Percentiles rank a stretch among this genome's conserved stretches.
Conservation (phyloP, 2,113 vertebrate genomes). For the Anolis sagrei region DNA sequence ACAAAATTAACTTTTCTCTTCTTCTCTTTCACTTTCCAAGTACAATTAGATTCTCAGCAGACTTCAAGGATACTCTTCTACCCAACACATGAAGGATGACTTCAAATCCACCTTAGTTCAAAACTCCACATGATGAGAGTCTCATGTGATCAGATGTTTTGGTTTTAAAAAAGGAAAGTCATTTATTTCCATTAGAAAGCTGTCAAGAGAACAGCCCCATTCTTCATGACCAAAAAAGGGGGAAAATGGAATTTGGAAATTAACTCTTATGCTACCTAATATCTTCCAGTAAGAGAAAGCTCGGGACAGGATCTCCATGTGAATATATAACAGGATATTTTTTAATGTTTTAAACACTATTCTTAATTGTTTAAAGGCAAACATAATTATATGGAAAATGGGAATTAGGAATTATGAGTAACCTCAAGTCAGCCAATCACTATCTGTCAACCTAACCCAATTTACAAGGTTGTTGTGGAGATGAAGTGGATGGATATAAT, state of each 20-base stretch:
- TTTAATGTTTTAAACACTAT: neutral
- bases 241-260: slow-evolving; percentile 1
- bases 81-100: slow-evolving; percentile 8
- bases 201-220: slow-evolving; percentile 20
- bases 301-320: neutral
- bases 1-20: neutral
- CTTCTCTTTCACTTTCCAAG: neutral
- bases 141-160: slow-evolving; percentile 31
- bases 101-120: slow-evolving; percentile 29
- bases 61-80: slow-evolving; percentile 16
- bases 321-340: neutral
- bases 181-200: slow-evolving; percentile 42
- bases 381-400: neutral
- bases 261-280: slow-evolving; percentile 20
- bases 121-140: slow-evolving; percentile 27
- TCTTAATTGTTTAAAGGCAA: neutral
- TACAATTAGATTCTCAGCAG: neutral
- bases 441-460: neutral
- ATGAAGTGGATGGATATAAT: neutral
- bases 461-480: neutral
- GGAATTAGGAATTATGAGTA: neutral
- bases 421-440: too few relatives aligned
- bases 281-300: slow-evolving; percentile 2
- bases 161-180: slow-evolving; percentile 32
- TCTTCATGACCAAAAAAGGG: slow-evolving; percentile 16